Percentiles rank a stretch among this genome's conserved stretches.
These are phyloP conservation scores for Diadema setosum DNA, from an alignment of 35 echinoderm and acorn worm genomes.

Conservation along the genomic window DNA sequence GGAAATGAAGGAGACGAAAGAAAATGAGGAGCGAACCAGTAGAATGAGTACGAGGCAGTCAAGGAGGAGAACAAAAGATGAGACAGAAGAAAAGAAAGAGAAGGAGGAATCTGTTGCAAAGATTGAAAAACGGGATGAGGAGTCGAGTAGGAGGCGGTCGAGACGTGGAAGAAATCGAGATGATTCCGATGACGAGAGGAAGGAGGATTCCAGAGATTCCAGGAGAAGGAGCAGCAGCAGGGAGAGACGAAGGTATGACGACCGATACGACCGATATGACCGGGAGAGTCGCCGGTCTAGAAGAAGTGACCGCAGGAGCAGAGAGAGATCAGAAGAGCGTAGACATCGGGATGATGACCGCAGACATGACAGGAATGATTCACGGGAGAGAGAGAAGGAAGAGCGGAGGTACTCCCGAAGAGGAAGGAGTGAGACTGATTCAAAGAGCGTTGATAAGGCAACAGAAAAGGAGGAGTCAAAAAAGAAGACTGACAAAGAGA, in stretches of 20 bases:
- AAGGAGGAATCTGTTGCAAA: background rate
- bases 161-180: background rate
- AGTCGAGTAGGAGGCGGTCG: background rate
- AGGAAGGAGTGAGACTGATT: background rate
- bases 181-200: background rate
- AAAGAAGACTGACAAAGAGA: background rate
- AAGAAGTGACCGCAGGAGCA: background rate
- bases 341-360: background rate
- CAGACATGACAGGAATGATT: background rate
- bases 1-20: background rate
- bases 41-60: background rate
- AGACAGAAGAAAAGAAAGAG: background rate
- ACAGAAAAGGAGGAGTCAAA: background rate
- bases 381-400: background rate
- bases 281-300: background rate
- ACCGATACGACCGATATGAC: background rate
- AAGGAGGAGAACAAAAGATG: background rate
- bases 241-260: background rate
- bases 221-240: background rate
- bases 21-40: background rate
- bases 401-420: background rate
- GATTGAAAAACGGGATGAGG: background rate
- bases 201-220: background rate
- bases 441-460: background rate
- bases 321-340: background rate